Conservation (phyloP, 2,888 invertebrate species). For the Scaptomyza polygonia region DNA sequence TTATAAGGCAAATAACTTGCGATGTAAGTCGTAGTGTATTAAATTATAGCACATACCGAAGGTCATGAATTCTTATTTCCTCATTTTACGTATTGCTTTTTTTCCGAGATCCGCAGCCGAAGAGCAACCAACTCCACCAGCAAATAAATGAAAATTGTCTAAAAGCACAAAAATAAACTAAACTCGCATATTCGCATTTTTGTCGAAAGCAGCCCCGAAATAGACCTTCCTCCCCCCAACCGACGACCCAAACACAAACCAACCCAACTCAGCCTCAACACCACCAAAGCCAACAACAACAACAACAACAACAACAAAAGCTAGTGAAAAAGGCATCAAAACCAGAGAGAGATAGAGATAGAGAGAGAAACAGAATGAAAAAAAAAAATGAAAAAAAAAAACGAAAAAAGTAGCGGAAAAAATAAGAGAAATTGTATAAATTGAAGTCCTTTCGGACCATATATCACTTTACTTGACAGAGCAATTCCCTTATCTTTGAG, state of each 20-base stretch:
- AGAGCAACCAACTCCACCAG: slow-evolving; percentile 31
- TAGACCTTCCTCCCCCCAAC: slow-evolving; percentile 2
- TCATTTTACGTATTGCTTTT: slow-evolving; percentile 76
- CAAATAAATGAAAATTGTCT: slow-evolving; percentile 81
- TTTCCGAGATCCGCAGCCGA: slow-evolving; percentile 47
- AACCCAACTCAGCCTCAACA: slow-evolving; percentile 47
- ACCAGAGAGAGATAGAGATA: slow-evolving; percentile 8
- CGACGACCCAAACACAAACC: slow-evolving; percentile 12
- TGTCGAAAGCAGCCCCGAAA: slow-evolving; percentile 71
- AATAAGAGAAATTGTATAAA: slow-evolving; percentile 83
- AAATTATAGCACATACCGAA: slow-evolving; percentile 81
- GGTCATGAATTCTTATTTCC: slow-evolving; percentile 79
- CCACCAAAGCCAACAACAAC: slow-evolving; percentile 41
- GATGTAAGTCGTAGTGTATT: slow-evolving; percentile 70
- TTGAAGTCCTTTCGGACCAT: slow-evolving; percentile 87
- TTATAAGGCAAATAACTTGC: slow-evolving; percentile 55
- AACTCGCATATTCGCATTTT: slow-evolving; percentile 82
- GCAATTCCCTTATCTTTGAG: slow-evolving; percentile 87
- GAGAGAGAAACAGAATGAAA: not conserved
- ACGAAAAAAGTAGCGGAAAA: slow-evolving; percentile 81
- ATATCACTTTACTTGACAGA: slow-evolving; percentile 89
- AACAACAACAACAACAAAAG: not conserved
- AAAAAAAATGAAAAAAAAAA: slow-evolving; percentile 48
- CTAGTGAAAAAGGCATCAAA: slow-evolving; percentile 68
- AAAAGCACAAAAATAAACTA: slow-evolving; percentile 79